Base-by-base conservation (phyloP, 2,113 vertebrate species). In the Phylloscopus whistleri region DNA sequence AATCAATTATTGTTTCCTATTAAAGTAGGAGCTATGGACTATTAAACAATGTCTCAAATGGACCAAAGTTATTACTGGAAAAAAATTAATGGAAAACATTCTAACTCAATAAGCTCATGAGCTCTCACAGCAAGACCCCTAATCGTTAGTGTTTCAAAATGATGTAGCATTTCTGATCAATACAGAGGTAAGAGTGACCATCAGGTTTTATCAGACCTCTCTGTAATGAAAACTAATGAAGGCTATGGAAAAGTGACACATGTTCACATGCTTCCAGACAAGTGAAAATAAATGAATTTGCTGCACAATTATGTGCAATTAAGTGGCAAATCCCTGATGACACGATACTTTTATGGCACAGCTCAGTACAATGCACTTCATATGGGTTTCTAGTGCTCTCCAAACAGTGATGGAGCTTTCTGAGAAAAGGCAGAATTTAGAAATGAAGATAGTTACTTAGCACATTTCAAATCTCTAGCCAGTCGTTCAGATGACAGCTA, bases 1-100 rank as follows among this genome's bases (percentile, higher is more conserved):
- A 94, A 96, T 95, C 81, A 90, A 89, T 97, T 96, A 93, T 88
- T 95, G 79, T 90, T 95, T 86, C 88, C 81, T 92, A 79, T 89
- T 93, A 95, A 82, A 82, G 84, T 8, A 90, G 84, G 55, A 96
- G 78, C 84, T 97, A 95, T 55, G 84, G 95, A 87, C 92, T 97
- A 88, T 96, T 95, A 95, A 97, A 58, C 88, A 92, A 82, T 48
- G 58, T 85, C 78, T 95, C 84, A 91, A 93, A 85, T 90, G 66
- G 68, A 87, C 88, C 75, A 44, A 80, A 64, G 52, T 90, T 97
- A 94, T 94, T 95, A 92, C 60, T 51, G 85, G 24, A 37, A 56
- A 91, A 94, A 90, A 96, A 94, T 43, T 78, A 96, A 94, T 91
- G 78, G 81, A 76, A 95, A 96, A 90, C 62, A 86, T 88, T 95